Evolutionary conservation across 1,140 invertebrate species (phyloP).

Genomic region (Macrobrachium nipponense): DNA sequence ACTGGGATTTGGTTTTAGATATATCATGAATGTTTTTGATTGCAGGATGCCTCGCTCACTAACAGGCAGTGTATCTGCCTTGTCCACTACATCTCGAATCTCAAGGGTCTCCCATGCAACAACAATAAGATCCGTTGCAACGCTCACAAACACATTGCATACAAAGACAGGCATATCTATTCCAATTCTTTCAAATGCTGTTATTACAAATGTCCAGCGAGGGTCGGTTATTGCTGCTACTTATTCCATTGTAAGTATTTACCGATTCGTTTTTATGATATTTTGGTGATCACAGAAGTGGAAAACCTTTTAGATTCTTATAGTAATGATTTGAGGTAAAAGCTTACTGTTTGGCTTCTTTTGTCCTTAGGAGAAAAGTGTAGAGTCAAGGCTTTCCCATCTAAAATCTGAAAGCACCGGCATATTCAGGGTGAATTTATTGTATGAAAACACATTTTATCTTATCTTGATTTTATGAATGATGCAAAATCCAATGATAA

Average conservation of each 20-base stretch:
- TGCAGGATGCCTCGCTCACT: constrained; percentile 59
- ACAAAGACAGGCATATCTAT: constrained; percentile 61
- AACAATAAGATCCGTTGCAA: constrained; percentile 54
- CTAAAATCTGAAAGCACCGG: too few species aligned
- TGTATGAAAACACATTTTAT: too few species aligned
- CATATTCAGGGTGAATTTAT: too few species aligned
- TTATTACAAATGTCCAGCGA: constrained; percentile 67
- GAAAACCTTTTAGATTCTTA: too few species aligned
- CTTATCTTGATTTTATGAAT: too few species aligned
- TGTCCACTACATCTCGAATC: constrained; percentile 54
- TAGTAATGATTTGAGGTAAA: too few species aligned
- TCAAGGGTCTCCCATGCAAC: constrained; percentile 56
- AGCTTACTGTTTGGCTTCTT: background rate
- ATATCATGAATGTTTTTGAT: background rate
- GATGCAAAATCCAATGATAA: too few species aligned
- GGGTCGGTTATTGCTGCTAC: constrained; percentile 67
- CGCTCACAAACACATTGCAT: constrained; percentile 57
- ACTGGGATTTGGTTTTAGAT: too few species aligned
- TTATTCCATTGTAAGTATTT: constrained; percentile 66
- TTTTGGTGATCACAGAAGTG: background rate
- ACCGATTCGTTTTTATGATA: background rate
- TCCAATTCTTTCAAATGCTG: constrained; percentile 67
- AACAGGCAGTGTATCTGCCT: constrained; percentile 60
- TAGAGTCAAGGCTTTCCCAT: too few species aligned
- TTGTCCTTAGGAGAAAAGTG: background rate